Percentiles rank a stretch among this genome's conserved stretches.
Conservation (phyloP, 2,797 vertebrate genomes). For the Anguilla anguilla region DNA sequence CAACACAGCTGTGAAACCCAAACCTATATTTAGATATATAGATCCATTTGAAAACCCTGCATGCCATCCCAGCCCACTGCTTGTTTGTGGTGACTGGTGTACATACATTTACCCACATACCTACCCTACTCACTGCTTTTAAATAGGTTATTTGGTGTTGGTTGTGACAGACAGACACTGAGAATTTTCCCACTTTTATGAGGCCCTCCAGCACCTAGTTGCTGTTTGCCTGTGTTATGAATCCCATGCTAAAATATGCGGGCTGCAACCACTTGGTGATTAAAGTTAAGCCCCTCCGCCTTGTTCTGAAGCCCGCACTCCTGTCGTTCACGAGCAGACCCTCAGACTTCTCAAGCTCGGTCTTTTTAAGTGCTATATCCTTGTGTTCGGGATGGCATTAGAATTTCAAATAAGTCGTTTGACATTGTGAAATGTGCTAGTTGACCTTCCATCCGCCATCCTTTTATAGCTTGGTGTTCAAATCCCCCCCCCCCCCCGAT, state of each 20-base stretch:
- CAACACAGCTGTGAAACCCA: conserved; percentile 21
- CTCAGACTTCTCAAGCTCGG: background rate
- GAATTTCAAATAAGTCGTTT: conserved; percentile 15
- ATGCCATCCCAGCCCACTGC: background rate
- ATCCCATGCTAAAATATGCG: conserved; percentile 1
- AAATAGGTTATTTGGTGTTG: background rate
- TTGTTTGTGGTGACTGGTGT: background rate
- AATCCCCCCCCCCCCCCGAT: background rate
- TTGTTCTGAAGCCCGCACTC: background rate
- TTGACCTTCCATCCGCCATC: background rate
- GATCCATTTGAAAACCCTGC: background rate
- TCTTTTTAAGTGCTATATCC: background rate
- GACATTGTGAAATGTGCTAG: background rate
- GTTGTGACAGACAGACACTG: background rate
- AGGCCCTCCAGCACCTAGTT: too few relatives aligned
- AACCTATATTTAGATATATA: conserved; percentile 23
- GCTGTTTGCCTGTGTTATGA: background rate
- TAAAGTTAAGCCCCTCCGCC: conserved; percentile 16
- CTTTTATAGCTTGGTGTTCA: background rate
- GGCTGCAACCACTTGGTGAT: background rate
- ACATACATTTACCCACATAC: background rate
- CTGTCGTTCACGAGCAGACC: background rate
- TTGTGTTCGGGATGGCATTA: background rate
- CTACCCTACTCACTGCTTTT: background rate
- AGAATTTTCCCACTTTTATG: background rate